A percentile compares a stretch with the other conserved stretches of the same genome.
These are phyloP conservation scores for Acanthopleura granulata DNA, from an alignment of 2,888 invertebrate species.

Conservation along the genomic window DNA sequence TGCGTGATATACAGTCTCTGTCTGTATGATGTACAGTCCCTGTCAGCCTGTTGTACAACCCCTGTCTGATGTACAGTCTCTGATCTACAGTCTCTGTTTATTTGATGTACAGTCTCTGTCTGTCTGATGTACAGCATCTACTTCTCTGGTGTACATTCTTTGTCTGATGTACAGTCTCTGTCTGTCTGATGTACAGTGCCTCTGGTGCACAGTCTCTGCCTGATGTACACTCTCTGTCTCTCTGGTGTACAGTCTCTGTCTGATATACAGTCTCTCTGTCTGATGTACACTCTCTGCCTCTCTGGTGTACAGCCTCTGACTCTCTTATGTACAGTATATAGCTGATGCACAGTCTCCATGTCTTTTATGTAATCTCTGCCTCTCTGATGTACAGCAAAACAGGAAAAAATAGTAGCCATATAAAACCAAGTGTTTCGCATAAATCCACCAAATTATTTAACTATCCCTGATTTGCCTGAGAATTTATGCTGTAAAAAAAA, in stretches of 20 bases:
- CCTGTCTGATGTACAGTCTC: neutral
- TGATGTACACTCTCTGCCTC: conserved; percentile 13
- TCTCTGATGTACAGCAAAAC: no score
- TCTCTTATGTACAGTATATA: no score
- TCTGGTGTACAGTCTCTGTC: conserved; percentile 27
- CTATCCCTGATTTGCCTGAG: no score
- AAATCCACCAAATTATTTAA: no score
- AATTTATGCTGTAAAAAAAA: no score
- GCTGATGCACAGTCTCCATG: no score
- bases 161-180: neutral
- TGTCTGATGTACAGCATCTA: neutral
- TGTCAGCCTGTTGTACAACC: conserved; percentile 1
- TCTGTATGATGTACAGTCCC: neutral
- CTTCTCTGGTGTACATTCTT: neutral
- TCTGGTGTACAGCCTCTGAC: conserved; percentile 17
- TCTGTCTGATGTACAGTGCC: neutral
- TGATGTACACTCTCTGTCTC: conserved; percentile 21
- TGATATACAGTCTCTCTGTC: conserved; percentile 20
- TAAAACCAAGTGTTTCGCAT: no score
- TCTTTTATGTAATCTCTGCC: no score
- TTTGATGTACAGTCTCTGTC: neutral
- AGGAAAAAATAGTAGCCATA: no score
- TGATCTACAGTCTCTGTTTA: neutral
- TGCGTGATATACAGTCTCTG: neutral
- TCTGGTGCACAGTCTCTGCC: neutral